A percentile compares a stretch with the other conserved stretches of the same genome.
Evolutionary conservation across 2,797 vertebrate species (phyloP).

Genomic region (Acipenser oxyrinchus): DNA sequence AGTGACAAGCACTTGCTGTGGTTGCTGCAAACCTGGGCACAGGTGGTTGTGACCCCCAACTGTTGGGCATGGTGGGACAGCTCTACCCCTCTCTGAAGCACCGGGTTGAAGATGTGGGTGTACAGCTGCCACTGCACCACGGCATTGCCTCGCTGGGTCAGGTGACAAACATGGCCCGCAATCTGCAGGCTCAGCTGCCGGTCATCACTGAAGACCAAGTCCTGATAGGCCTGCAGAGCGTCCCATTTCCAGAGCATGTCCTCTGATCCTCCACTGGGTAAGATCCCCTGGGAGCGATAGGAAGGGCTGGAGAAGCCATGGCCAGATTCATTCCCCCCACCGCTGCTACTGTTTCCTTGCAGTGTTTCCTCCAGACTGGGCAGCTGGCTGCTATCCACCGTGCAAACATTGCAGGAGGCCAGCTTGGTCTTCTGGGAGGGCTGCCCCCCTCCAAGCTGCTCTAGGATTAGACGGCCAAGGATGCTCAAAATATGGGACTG

Average conservation of each 20-base stretch:
- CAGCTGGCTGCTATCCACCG: constrained; percentile 77
- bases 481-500: constrained; percentile 79
- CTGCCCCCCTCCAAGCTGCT: constrained; percentile 89
- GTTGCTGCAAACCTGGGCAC: constrained; percentile 54
- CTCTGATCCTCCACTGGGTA: constrained; percentile 76
- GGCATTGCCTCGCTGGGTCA: constrained; percentile 80
- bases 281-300: constrained; percentile 77
- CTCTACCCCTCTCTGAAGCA: constrained; percentile 86
- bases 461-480: constrained; percentile 76
- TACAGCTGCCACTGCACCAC: constrained; percentile 90
- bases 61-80: constrained; percentile 74
- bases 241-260: constrained; percentile 88
- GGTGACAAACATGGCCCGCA: constrained; percentile 79
- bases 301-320: constrained; percentile 48
- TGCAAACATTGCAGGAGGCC: constrained; percentile 87
- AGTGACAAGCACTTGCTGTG: constrained; percentile 67
- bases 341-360: constrained; percentile 32
- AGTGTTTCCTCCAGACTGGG: constrained; percentile 51
- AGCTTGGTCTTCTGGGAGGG: constrained; percentile 69
- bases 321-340: constrained; percentile 12
- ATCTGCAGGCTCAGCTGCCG: constrained; percentile 70
- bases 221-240: constrained; percentile 80
- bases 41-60: constrained; percentile 56
- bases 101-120: constrained; percentile 76
- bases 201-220: constrained; percentile 79